These are phyloP conservation scores for Coleophora flavipennella DNA, from an alignment of 2,888 invertebrate species.

Conservation along the genomic window DNA sequence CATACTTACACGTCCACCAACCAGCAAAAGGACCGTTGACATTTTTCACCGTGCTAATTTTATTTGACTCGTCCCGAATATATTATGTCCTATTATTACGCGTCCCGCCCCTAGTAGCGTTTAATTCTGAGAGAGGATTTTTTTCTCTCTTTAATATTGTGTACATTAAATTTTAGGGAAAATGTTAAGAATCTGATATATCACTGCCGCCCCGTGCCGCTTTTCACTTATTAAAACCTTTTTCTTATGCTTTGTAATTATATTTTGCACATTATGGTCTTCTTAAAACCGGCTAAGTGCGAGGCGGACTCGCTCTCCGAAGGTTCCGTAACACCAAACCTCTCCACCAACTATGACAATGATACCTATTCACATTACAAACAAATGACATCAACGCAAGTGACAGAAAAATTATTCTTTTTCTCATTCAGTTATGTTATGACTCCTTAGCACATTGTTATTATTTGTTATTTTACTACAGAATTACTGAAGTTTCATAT, in stretches of 20 bases:
- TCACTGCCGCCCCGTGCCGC: constrained; percentile 28
- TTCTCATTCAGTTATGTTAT: no score
- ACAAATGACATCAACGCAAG: no score
- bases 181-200: constrained; percentile 57
- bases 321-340: no score
- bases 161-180: constrained; percentile 56
- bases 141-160: constrained; percentile 57
- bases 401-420: no score
- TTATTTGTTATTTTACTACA: no score
- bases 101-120: constrained; percentile 47
- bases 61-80: constrained; percentile 70
- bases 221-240: constrained; percentile 55
- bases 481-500: no score
- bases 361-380: no score
- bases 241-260: constrained; percentile 24
- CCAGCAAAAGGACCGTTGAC: constrained; percentile 65
- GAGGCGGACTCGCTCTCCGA: no score
- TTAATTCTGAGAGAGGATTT: constrained; percentile 60
- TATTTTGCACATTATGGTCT: no score
- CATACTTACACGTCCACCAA: constrained; percentile 61
- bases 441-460: no score
- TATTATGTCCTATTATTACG: constrained; percentile 69
- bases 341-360: no score
- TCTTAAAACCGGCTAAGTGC: no score
- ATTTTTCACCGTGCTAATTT: constrained; percentile 73